Conservation (phyloP, 2,113 vertebrate genomes). For the Hymenochirus boettgeri region DNA sequence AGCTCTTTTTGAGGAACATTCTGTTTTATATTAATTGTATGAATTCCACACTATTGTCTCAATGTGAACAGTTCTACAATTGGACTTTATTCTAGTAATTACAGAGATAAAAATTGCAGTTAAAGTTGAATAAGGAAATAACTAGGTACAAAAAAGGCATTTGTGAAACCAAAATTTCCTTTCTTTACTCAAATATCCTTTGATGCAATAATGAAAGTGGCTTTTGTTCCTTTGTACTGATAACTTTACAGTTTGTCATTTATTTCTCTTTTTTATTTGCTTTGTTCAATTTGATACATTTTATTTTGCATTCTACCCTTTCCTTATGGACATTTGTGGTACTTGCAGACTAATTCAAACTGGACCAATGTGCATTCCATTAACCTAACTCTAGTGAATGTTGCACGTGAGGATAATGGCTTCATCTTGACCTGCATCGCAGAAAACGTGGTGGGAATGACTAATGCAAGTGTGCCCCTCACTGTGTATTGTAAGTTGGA, state of each 20-base stretch:
- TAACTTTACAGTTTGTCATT: slow-evolving; percentile 19
- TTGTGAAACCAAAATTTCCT: slow-evolving; percentile 32
- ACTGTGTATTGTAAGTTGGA: slow-evolving; percentile 86
- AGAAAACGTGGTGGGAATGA: slow-evolving; percentile 96
- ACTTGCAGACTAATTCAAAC: slow-evolving; percentile 83
- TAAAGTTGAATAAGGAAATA: slow-evolving; percentile 39
- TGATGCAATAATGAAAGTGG: slow-evolving; percentile 33
- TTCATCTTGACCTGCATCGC: slow-evolving; percentile 90
- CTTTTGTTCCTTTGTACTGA: slow-evolving; percentile 32
- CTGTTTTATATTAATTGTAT: slow-evolving; percentile 22
- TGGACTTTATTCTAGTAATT: slow-evolving; percentile 39
- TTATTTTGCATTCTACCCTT: slow-evolving; percentile 11
- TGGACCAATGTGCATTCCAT: slow-evolving; percentile 94
- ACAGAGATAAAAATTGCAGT: slow-evolving; percentile 41
- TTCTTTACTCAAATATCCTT: slow-evolving; percentile 26
- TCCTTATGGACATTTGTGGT: slow-evolving; percentile 12
- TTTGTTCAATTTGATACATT: slow-evolving; percentile 36
- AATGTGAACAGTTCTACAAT: slow-evolving; percentile 30
- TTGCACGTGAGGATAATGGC: slow-evolving; percentile 90
- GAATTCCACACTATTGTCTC: slow-evolving; percentile 31
- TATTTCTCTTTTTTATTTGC: slow-evolving; percentile 21
- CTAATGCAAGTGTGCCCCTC: slow-evolving; percentile 87
- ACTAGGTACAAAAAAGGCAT: slow-evolving; percentile 37
- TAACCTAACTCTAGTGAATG: slow-evolving; percentile 89
- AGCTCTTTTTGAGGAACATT: not conserved